A percentile compares a stretch with the other conserved stretches of the same genome.
Conservation (phyloP, 2,113 vertebrate species). For the Myiopsitta monachus region DNA sequence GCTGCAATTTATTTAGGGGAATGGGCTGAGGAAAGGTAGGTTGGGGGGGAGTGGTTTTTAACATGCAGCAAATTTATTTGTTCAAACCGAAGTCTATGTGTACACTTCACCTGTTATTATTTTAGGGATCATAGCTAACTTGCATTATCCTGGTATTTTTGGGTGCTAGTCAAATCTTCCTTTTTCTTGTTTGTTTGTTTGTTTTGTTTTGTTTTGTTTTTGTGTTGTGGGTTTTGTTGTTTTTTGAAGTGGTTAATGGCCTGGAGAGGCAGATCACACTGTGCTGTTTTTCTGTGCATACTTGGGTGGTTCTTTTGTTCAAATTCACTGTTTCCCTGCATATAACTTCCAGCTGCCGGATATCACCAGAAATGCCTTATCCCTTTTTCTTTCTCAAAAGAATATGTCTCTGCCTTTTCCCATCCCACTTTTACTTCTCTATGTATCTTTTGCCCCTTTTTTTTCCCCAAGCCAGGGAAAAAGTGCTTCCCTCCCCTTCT, state of each 20-base stretch:
- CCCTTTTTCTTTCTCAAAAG: not conserved
- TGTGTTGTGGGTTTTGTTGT: not conserved
- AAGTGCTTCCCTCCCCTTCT: not conserved
- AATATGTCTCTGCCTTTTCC: not conserved
- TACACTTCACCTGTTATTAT: not conserved
- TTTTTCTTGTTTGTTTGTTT: not conserved
- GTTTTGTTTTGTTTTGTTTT: too few species aligned
- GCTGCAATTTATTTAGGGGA: not conserved
- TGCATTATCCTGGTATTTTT: not conserved
- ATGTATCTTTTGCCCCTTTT: not conserved
- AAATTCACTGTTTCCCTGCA: not conserved
- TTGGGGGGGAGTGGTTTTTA: not conserved
- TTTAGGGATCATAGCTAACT: not conserved
- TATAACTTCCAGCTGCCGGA: not conserved
- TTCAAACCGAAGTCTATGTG: not conserved
- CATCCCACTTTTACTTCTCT: not conserved
- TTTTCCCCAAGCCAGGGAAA: fast-evolving
- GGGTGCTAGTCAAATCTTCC: not conserved
- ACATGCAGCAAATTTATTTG: not conserved
- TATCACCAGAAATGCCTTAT: not conserved
- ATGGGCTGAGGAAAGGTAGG: not conserved
- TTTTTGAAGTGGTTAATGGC: not conserved
- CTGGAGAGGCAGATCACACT: not conserved
- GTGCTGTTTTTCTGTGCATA: not conserved
- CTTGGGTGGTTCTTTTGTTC: not conserved